Base-by-base conservation (phyloP, 2,113 vertebrate genomes). In the Paramisgurnus dabryanus region DNA sequence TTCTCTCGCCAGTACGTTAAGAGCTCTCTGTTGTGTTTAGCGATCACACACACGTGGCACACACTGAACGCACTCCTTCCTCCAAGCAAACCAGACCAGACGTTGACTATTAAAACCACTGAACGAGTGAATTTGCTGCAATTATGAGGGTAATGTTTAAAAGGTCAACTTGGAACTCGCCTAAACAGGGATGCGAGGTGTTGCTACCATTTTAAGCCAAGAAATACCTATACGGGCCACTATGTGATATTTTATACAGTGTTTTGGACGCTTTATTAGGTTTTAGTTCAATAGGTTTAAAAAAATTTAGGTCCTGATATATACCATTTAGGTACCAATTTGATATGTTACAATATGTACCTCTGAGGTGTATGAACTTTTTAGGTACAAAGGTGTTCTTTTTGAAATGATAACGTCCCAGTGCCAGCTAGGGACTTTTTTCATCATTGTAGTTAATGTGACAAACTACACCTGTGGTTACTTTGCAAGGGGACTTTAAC, bases 1-100 rank as follows among this genome's bases (percentile, higher is more conserved):
- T 88, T 86, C 87, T 88, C 80, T 79, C 40, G 83, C 87, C 87
- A 88, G 50, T 79, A 57, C 22, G 70, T 76, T 85, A 81, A 81
- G 70, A 81, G 76, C 79, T 64, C 68, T 68, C 58, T 66, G 81
- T 80, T 78, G 69, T 83, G 65, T 50, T 78, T 47, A 57, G 53
- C 77, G 76, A 82, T 76, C 80, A 82, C 80, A 85, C 84, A 82
- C 78, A 67, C 61, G 76, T 78, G 58, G 63, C 60, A 70, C 69
- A 79, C 68, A 77, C 83, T 18, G 66, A 72, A 79, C 60, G 9
- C 40, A 39, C 39, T 58, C 15, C 27, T 50, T 74, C 17, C 55
- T 71, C 34, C 50, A 67, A 82, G 71, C 71, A 82, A 85, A 76
- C 76, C 83, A 85, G 80, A 84, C 66, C 83, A 85, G 80, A 84